Conservation (phyloP, 2,888 invertebrate genomes). For the Teleogryllus oceanicus region DNA sequence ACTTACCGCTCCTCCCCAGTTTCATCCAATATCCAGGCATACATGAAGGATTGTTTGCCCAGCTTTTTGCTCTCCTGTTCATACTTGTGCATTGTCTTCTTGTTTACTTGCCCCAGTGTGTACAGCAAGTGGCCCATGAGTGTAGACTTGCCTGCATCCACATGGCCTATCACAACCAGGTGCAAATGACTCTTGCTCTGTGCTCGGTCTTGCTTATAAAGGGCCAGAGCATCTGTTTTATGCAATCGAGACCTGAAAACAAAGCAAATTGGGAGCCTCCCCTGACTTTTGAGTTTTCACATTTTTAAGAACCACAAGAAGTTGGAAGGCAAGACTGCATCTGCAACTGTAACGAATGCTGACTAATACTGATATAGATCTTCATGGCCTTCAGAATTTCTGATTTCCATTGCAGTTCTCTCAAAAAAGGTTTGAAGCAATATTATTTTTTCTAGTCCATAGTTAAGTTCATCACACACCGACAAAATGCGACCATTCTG, state of each 20-base stretch:
- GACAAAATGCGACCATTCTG: too few relatives aligned
- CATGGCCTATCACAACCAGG: constrained; percentile 92
- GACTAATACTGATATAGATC: too few relatives aligned
- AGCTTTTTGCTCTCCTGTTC: constrained; percentile 95
- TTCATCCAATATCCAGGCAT: constrained; percentile 98
- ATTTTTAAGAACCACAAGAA: too few relatives aligned
- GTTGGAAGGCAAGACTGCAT: too few relatives aligned
- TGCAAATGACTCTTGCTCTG: constrained; percentile 83
- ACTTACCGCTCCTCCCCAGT: constrained; percentile 86
- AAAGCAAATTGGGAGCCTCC: neutral
- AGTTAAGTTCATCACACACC: too few relatives aligned
- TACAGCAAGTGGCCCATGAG: constrained; percentile 94
- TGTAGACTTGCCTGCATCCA: constrained; percentile 95
- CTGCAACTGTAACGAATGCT: too few relatives aligned
- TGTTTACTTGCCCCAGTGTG: constrained; percentile 80
- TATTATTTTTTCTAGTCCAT: too few relatives aligned
- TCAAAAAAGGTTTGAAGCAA: too few relatives aligned
- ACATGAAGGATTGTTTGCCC: constrained; percentile 97
- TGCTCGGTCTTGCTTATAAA: constrained; percentile 71
- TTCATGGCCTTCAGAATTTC: too few relatives aligned
- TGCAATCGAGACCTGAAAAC: constrained; percentile 32
- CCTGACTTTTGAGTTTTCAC: too few relatives aligned
- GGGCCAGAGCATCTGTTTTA: constrained; percentile 53
- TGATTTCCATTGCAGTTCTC: too few relatives aligned
- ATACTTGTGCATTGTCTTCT: constrained; percentile 90